Evolutionary conservation across 2,797 vertebrate species (phyloP).

Genomic region (Micrastur ruficollis): DNA sequence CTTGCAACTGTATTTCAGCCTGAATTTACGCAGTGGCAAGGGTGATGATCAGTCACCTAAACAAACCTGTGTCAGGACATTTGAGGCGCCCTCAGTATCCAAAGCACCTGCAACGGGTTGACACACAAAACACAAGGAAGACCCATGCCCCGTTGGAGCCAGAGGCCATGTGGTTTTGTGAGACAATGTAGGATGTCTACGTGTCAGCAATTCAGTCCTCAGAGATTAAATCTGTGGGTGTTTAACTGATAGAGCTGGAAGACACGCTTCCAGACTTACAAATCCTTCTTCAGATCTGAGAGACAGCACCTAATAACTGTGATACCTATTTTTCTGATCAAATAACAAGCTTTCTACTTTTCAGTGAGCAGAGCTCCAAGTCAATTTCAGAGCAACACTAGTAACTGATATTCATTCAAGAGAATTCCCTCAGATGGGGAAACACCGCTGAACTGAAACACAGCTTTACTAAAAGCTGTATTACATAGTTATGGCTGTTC

Average conservation of each 20-base stretch:
- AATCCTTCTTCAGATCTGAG: not conserved
- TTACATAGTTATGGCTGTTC: not conserved
- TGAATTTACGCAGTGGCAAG: not conserved
- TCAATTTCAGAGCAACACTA: not conserved
- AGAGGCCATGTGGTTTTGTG: not conserved
- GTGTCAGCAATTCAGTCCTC: not conserved
- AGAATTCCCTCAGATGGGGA: not conserved
- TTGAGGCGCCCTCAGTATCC: not conserved
- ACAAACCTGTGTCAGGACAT: not conserved
- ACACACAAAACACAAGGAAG: not conserved
- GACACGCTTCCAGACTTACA: not conserved
- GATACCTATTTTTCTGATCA: not conserved
- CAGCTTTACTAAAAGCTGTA: not conserved
- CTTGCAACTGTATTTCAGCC: not conserved
- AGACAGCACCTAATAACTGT: not conserved
- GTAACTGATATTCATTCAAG: not conserved
- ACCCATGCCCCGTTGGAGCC: not conserved
- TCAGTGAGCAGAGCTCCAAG: not conserved
- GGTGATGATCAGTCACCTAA: not conserved
- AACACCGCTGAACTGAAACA: conserved; percentile 8
- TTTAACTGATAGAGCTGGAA: not conserved
- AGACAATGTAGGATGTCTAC: not conserved
- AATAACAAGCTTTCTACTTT: not conserved
- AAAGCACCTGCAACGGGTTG: not conserved
- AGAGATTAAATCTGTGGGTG: not conserved